These are phyloP conservation scores for Leptodactylus fallax DNA, from an alignment of 2,797 vertebrate species.

Conservation along the genomic window DNA sequence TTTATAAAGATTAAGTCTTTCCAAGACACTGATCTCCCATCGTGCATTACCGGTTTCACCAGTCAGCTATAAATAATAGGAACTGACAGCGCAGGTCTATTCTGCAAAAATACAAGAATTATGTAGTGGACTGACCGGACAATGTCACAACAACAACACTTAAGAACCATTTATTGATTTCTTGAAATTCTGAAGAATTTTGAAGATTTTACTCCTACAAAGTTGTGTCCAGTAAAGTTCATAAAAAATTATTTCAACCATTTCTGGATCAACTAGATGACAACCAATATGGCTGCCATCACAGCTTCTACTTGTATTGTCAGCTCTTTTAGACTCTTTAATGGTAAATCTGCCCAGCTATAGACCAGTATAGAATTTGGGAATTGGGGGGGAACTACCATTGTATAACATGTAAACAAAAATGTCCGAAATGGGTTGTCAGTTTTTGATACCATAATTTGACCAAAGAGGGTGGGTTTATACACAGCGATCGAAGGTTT, in stretches of 20 bases:
- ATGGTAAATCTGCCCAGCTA: no score
- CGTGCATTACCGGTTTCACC: conserved; percentile 60
- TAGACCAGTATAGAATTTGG: background rate
- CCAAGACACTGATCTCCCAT: conserved; percentile 64
- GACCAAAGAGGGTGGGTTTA: no score
- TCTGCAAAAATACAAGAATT: background rate
- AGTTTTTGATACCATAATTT: no score
- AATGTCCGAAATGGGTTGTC: background rate
- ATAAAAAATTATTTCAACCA: background rate
- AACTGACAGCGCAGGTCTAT: background rate
- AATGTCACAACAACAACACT: background rate
- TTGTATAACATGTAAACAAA: background rate
- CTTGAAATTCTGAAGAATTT: conserved; percentile 61
- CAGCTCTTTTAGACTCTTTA: no score
- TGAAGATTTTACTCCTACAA: background rate
- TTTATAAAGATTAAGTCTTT: conserved; percentile 63
- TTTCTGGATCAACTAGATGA: background rate
- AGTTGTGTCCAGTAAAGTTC: background rate
- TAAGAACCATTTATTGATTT: background rate
- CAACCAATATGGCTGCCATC: no score
- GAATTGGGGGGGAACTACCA: no score
- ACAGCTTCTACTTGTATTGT: background rate
- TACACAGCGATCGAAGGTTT: no score
- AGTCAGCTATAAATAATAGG: conserved; percentile 16
- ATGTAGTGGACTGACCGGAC: background rate